Base-by-base conservation (phyloP, 2,888 invertebrate genomes). In the Noctua comes region DNA sequence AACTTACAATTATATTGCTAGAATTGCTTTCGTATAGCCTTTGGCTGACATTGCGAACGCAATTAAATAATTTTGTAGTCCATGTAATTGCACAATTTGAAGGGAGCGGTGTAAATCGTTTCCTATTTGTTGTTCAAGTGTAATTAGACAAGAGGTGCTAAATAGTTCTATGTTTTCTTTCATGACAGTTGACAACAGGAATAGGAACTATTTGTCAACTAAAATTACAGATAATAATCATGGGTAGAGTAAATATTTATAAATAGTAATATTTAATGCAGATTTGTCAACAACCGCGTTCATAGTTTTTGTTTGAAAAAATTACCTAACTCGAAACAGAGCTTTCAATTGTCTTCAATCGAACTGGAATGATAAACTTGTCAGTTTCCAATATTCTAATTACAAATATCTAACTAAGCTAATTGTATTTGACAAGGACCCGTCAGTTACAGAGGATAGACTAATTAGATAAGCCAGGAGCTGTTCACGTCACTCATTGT, bases 21-120 rank as follows among this genome's bases (percentile, higher is more conserved):
- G 73, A 78, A 72, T 87, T 51, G 84, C 88, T 89, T 89, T 89
- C 86, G 83, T 88, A 81, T 87, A 89, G 83, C 88, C 89, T 89
- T 84, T 84, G 74, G 73, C 78, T 89, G 89, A 79, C 89, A 89
- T 88, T 89, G 88, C 77, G 18, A 77, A 78, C 43, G 87, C 83
- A 88, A 88, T 88, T 86, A 84, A 86, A 87, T 84, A 84, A 89
- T 86, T 88, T 89, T 86, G 88, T 89, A 88, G 83, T 86, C 77
- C 40, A 82, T 79, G 72, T 89, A 88, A 88, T 89, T 84, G 88
- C 65, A 74, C 79, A 83, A 86, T 89, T 87, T 82, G 80, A 88
- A 88, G 83, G 82, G 83, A 83, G 48, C 73, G 7, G 21, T 70
- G 68, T 66, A 86, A 88, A 89, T 85, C 64, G 81, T 83, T 88